Evolutionary conservation across 1,140 invertebrate species (phyloP).

Genomic region (Frieseomelitta varia): DNA sequence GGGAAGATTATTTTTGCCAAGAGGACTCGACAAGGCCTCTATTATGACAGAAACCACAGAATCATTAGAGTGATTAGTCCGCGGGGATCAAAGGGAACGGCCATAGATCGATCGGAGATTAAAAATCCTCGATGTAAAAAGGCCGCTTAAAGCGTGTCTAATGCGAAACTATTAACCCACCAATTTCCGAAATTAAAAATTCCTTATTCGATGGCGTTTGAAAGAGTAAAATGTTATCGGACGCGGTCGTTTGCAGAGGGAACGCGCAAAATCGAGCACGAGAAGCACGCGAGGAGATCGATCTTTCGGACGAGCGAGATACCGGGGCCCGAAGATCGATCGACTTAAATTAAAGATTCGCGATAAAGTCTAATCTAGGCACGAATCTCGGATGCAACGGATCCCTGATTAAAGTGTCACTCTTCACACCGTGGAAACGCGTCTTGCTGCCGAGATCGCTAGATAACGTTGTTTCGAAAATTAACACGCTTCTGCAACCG

Average conservation of each 20-base stretch:
- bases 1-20: not conserved
- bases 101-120: conserved; percentile 14
- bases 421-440: not conserved
- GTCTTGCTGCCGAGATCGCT: not conserved
- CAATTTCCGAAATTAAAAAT: conserved; percentile 51
- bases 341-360: conserved; percentile 40
- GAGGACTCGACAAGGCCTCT: not conserved
- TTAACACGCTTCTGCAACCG: not conserved
- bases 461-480: not conserved
- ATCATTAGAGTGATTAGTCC: not conserved
- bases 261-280: conserved; percentile 18
- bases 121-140: conserved; percentile 14
- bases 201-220: not conserved
- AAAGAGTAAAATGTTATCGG: not conserved
- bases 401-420: conserved; percentile 31
- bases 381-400: not conserved
- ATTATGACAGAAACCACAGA: not conserved
- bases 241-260: not conserved
- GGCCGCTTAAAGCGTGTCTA: conserved; percentile 34
- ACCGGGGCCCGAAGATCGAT: conserved; percentile 16
- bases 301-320: not conserved
- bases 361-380: conserved; percentile 30
- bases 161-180: conserved; percentile 16
- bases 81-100: not conserved
- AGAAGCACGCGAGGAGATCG: not conserved